Evolutionary conservation across 92 coral and sea anemone species (phyloP), one percentile per base, ranked within the genome.

Genomic region (Paragorgia papillata): DNA sequence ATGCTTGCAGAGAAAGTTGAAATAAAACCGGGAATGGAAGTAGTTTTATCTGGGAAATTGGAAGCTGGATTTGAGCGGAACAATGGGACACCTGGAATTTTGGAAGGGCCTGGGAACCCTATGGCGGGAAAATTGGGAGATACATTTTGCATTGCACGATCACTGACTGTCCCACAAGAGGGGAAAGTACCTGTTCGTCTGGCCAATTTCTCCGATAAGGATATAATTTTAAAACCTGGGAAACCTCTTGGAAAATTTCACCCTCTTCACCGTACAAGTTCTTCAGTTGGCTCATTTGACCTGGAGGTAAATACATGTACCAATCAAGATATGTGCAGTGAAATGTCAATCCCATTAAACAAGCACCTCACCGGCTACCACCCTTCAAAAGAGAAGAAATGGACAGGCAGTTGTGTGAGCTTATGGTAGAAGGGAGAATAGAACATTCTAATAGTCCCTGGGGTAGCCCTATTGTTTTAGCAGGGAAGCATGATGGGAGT

Each of bases 401-500:
- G 4, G 80, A 80, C 32, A 79, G 58, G 50, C 80, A 80, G 56
- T 68, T 80, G 13, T 25, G 53, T 7, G 28, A 32, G 12, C 53
- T 69, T 32, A 17, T 79, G 62, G 75, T 77, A 22, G 21, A 21
- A 24, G 84, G 83, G 28, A 62, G 69, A 57, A 46, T 73, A 55
- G 56, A 79, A 51, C 80, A 71, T 20, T 84, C 88, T 20, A 43
- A 59, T 31, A 77, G 83, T 25, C 79, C 83, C 1, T 77, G 80
- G 83, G 55, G 60, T 20, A 69, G 80, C 13, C 70, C 62, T 7
- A 62, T 86, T 17, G 87, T 82, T 3, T 19, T 82, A 55, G 87
- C 79, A 7, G 62, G 80, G 0, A 86, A 86, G 60, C 76, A 86
- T 19, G 86, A 83, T 58, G 87, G 84, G 34, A 82, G 67, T 54